A percentile compares a stretch with the other conserved stretches of the same genome.
phyloP scores from a whole-genome alignment of 2,797 vertebrate genomes.

The Pseudotriccus pelzelni region DNA sequence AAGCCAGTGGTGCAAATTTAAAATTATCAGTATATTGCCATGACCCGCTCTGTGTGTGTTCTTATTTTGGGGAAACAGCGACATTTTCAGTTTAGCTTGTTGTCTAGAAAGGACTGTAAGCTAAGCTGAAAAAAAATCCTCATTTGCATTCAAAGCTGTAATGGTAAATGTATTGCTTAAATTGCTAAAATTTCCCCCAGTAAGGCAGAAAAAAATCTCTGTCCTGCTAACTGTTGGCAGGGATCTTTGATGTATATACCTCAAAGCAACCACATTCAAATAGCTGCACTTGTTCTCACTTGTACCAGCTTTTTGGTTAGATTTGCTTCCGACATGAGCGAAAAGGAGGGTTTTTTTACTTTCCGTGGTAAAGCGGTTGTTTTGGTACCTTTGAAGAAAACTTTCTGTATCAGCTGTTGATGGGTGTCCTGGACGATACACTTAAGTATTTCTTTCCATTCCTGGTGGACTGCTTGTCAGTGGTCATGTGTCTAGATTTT shows the following conservation, averaged over 20 bases:
- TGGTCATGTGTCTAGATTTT: not conserved
- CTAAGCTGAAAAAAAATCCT: not conserved
- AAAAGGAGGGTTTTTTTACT: not conserved
- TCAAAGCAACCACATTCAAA: not conserved
- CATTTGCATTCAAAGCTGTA: not conserved
- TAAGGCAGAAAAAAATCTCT: not conserved
- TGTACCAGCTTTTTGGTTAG: not conserved
- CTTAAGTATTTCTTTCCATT: not conserved
- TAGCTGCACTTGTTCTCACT: not conserved
- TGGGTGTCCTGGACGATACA: not conserved
- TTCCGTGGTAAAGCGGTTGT: not conserved
- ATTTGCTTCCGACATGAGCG: not conserved
- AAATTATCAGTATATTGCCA: not conserved
- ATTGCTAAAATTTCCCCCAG: not conserved
- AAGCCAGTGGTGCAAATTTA: not conserved
- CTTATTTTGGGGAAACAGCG: not conserved
- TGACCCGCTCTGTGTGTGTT: not conserved
- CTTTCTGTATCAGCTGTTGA: not conserved
- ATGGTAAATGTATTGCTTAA: not conserved
- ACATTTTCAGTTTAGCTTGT: not conserved
- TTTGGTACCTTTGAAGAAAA: not conserved
- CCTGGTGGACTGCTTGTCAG: not conserved
- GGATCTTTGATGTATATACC: not conserved
- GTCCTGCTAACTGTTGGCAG: not conserved
- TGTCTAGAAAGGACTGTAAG: not conserved